Evolutionary conservation across 2,888 invertebrate genomes (phyloP), one percentile per base, ranked within the genome.

Genomic region (Cryptocephalus moraei): DNA sequence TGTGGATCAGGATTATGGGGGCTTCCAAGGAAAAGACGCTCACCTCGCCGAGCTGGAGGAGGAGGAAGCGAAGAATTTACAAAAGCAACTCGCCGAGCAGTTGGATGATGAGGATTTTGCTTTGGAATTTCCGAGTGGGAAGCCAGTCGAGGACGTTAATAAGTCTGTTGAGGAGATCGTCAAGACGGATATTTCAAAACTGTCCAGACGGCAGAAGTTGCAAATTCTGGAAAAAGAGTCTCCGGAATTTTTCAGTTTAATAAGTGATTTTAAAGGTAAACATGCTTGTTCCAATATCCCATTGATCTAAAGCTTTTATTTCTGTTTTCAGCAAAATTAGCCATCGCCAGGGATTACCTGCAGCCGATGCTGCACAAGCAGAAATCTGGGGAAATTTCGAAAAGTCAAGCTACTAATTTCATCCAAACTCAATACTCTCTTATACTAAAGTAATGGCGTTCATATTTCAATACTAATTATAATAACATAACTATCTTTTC

Each of bases 1-100:
- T 70, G 82, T 91, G 11, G 93, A 93, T 73, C 80, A 84, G 60
- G 91, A 92, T 70, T 90, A 86, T 73, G 80, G 84, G 41, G 82
- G 84, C 56, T 69, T 61, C 51, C 61, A 75, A 55, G 82, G 80
- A 36, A 77, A 76, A 57, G 83, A 86, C 61, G 82, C 84, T 56
- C 82, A 83, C 58, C 74, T 81, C 55, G 90, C 89, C 6, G 81
- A 84, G 52, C 74, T 84, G 50, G 91, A 92, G 70, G 91, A 90
- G 66, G 78, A 85, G 59, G 91, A 91, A 73, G 91, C 90, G 0
- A 80, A 78, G 63, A 81, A 79, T 54, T 84, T 91, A 48, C 91
- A 92, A 62, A 78, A 82, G 61, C 77, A 86, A 57, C 72, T 91
- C 12, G 77, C 82, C 4, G 80, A 86, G 62, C 83, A 89, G 66